phyloP scores from a whole-genome alignment of 2,113 vertebrate species.

The Mastomys coucha region DNA sequence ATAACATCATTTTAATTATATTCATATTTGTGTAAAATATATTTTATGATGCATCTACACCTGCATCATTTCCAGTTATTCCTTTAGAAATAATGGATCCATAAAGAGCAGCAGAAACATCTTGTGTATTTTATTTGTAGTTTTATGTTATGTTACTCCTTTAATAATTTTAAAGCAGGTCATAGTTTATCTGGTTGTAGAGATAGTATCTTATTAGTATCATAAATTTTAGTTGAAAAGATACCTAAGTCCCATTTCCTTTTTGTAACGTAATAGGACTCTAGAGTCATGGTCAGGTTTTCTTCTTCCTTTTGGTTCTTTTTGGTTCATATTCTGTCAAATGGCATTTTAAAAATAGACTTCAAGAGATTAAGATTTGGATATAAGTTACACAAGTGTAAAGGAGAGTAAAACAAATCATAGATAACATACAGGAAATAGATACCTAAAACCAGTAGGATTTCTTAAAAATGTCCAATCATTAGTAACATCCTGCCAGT shows the following conservation, averaged over 20 bases:
- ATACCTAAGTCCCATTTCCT: not conserved
- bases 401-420: constrained; percentile 56
- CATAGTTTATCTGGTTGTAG: not conserved
- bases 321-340: not conserved
- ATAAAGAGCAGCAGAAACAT: not conserved
- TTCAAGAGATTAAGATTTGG: constrained; percentile 2
- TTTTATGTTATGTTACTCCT: not conserved
- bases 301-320: not conserved
- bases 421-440: constrained; percentile 42
- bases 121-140: not conserved
- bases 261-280: not conserved
- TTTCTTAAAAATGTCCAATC: not conserved
- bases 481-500: constrained; percentile 26
- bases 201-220: not conserved
- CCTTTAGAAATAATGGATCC: not conserved
- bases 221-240: constrained; percentile 28
- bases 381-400: constrained; percentile 34
- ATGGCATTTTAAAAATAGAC: constrained; percentile 17
- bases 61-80: not conserved
- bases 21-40: not conserved
- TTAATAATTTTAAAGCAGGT: constrained; percentile 11
- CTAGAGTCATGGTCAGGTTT: not conserved
- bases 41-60: not conserved
- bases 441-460: constrained; percentile 37
- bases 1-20: not conserved